Conservation (phyloP, 2,888 invertebrate species). For the Orthonevra nobilis region DNA sequence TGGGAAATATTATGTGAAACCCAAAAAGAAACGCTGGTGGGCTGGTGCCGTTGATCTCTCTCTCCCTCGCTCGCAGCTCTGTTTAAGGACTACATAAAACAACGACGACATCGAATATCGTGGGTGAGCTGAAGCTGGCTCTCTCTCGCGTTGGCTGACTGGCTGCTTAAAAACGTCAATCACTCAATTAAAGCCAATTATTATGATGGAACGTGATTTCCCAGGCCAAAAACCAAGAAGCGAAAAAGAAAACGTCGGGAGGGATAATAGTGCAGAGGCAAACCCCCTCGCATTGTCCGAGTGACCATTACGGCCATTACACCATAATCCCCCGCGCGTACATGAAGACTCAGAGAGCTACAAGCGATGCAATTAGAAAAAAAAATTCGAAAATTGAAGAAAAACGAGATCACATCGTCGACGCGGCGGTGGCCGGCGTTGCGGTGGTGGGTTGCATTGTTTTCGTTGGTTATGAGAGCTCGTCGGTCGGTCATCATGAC, state of each 20-base stretch:
- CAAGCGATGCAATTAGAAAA: conserved; percentile 68
- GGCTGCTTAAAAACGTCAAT: conserved; percentile 77
- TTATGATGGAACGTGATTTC: conserved; percentile 73
- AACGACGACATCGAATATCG: conserved; percentile 62
- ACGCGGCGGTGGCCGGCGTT: not conserved
- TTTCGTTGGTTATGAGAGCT: conserved; percentile 21
- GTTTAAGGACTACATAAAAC: conserved; percentile 5
- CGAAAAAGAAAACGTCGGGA: conserved; percentile 34
- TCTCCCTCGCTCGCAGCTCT: conserved; percentile 26
- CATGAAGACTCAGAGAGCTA: conserved; percentile 43
- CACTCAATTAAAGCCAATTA: conserved; percentile 80
- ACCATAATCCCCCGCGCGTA: conserved; percentile 64
- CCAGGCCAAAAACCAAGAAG: conserved; percentile 53
- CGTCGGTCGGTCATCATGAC: conserved; percentile 17
- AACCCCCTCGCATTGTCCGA: conserved; percentile 51
- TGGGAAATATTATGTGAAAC: conserved; percentile 61
- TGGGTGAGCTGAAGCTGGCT: conserved; percentile 54
- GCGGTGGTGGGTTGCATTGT: conserved; percentile 36
- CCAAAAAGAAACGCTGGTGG: conserved; percentile 61
- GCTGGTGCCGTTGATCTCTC: conserved; percentile 35
- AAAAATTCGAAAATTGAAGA: conserved; percentile 54
- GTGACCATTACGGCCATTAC: conserved; percentile 62
- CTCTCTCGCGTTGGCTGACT: conserved; percentile 17
- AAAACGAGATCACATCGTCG: conserved; percentile 58
- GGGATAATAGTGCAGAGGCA: conserved; percentile 53